phyloP scores from a whole-genome alignment of 2,113 vertebrate genomes.

The Myotis davidii region DNA sequence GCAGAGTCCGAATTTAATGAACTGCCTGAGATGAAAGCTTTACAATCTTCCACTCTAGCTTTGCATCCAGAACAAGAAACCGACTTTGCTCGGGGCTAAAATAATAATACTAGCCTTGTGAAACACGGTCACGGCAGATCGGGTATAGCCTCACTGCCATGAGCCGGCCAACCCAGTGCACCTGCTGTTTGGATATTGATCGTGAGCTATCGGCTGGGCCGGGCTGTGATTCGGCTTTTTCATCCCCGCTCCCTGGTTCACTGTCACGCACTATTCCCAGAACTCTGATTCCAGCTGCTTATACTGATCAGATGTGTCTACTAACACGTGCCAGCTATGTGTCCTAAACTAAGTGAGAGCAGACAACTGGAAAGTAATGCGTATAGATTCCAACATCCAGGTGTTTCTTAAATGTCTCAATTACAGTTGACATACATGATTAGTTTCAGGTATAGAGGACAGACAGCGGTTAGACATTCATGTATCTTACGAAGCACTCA shows the following conservation, averaged over 20 bases:
- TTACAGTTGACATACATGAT: not conserved
- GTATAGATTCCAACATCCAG: not conserved
- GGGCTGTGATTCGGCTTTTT: not conserved
- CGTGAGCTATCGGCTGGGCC: not conserved
- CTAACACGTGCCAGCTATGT: not conserved
- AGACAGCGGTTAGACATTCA: not conserved
- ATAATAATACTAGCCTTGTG: not conserved
- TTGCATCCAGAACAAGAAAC: constrained; percentile 20
- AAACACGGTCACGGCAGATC: not conserved
- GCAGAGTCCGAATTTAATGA: constrained; percentile 11
- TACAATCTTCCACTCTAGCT: not conserved
- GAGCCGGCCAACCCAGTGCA: not conserved
- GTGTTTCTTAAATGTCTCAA: not conserved
- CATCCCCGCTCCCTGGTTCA: not conserved
- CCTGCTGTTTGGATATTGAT: not conserved
- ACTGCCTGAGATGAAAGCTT: constrained; percentile 17
- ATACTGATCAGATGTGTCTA: not conserved
- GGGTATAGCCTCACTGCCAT: not conserved
- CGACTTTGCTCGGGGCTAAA: constrained; percentile 7
- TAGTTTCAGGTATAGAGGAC: not conserved
- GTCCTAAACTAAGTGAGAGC: not conserved
- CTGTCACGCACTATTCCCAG: not conserved
- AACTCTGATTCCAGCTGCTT: constrained; percentile 51
- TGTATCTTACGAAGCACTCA: not conserved
- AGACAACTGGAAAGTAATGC: not conserved